Evolutionary conservation across 1,140 invertebrate species (phyloP), one percentile per base, ranked within the genome.

Genomic region (Bombus difficillimus): DNA sequence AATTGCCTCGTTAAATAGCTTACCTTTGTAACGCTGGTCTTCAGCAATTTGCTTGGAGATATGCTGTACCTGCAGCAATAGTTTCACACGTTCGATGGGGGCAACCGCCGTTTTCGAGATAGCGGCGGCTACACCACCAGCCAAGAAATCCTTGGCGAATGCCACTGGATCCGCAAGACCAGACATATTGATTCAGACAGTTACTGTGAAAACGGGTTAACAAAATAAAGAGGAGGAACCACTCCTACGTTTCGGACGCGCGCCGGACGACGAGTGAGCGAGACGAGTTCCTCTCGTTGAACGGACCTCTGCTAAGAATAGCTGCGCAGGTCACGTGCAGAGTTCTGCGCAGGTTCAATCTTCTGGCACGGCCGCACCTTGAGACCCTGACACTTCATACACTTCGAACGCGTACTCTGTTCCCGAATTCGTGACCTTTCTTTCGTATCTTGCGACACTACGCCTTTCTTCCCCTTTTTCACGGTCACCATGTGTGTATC

Each of bases 51-150:
- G 97, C 96, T 98, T 98, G 89, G 97, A 97, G 78, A 97, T 97
- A 95, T 98, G 97, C 95, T 98, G 98, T 83, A 98, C 98, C 95
- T 98, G 98, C 76, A 99, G 96, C 77, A 99, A 96, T 68, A 99
- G 95, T 94, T 99, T 99, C 43, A 99, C 98, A 92, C 98, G 96
- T 95, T 99, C 98, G 91, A 99, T 98, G 1, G 98, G 98, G 15
- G 98, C 98, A 37, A 98, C 97, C 25, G 97, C 96, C 32, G 98
- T 98, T 93, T 98, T 98, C 32, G 98, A 98, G 72, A 98, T 96
- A 8, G 98, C 98, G 43, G 98, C 98, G 43, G 98, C 97, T 83
- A 98, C 96, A 90, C 98, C 98, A 91, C 98, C 98, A 78, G 98
- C 98, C 6, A 98, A 91, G 93, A 98, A 98, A 96, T 98, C 98